These are phyloP conservation scores for Odontothrips loti DNA, from an alignment of 2,888 invertebrate genomes.

Conservation along the genomic window DNA sequence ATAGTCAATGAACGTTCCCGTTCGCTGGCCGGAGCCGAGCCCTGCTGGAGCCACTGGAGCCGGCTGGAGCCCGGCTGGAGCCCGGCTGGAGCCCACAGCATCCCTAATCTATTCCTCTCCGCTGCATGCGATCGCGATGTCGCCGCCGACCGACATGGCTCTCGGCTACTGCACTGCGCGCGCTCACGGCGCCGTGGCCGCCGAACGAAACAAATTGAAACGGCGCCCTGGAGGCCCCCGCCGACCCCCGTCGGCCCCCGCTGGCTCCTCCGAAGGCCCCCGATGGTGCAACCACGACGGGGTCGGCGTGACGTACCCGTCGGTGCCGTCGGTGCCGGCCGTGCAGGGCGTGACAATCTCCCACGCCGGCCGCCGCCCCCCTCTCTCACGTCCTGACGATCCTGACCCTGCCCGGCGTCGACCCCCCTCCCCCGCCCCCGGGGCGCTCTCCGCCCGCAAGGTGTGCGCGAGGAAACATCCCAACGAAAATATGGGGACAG, in stretches of 20 bases:
- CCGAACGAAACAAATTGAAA: slow-evolving; percentile 21
- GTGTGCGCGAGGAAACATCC: no score
- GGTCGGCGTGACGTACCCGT: neutral
- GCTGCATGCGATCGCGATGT: neutral
- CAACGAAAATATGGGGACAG: no score
- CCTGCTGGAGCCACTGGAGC: neutral
- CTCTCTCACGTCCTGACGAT: neutral
- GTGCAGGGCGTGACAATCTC: slow-evolving; percentile 12
- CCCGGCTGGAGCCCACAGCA: neutral
- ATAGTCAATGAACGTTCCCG: no score
- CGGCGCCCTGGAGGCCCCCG: neutral
- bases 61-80: neutral
- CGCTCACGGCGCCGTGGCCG: neutral
- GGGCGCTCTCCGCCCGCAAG: neutral
- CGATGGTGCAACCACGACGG: neutral
- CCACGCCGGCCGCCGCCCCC: slow-evolving; percentile 2
- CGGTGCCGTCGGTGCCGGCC: neutral
- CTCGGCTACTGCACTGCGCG: neutral
- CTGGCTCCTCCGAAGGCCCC: neutral
- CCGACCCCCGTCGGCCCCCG: no score
- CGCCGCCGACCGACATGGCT: neutral
- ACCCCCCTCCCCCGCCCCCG: neutral
- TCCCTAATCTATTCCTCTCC: neutral
- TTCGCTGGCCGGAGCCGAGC: neutral
- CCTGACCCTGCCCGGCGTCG: neutral